These are phyloP conservation scores for Brachyopa scutellaris DNA, from an alignment of 2,888 invertebrate species.

Conservation along the genomic window DNA sequence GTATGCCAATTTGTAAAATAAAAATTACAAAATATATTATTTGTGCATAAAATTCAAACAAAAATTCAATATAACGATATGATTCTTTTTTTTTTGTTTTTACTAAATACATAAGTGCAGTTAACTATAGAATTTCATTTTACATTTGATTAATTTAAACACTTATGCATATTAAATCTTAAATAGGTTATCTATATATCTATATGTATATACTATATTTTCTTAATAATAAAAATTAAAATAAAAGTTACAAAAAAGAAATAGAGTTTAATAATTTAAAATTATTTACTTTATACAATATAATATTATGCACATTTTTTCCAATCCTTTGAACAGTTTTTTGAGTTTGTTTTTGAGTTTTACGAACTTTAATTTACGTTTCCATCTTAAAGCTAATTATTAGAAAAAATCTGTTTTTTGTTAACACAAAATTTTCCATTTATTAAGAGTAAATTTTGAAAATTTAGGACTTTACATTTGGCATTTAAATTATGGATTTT, in stretches of 20 bases:
- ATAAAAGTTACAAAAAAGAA: constrained; percentile 3
- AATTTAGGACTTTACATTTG: constrained; percentile 69
- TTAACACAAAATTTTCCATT: constrained; percentile 54
- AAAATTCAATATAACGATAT: constrained; percentile 56
- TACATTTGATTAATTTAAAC: constrained; percentile 58
- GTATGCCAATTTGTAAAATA: constrained; percentile 50
- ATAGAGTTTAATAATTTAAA: neutral
- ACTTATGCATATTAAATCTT: constrained; percentile 53
- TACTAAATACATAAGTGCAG: constrained; percentile 47
- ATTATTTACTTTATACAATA: constrained; percentile 64
- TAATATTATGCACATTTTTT: constrained; percentile 42
- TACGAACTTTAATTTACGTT: constrained; percentile 29
- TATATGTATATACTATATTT: neutral
- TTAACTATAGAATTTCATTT: constrained; percentile 52
- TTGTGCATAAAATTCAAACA: constrained; percentile 65
- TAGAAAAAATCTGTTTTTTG: constrained; percentile 16
- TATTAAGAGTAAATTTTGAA: constrained; percentile 33
- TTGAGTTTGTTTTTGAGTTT: neutral
- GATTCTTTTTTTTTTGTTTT: constrained; percentile 14
- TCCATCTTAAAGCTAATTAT: constrained; percentile 53
- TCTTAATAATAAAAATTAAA: constrained; percentile 44
- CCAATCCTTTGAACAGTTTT: neutral
- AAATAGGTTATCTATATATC: constrained; percentile 7
- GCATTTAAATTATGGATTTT: constrained; percentile 57
- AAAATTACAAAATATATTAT: constrained; percentile 68